These are phyloP conservation scores for Thomomys bottae DNA, from an alignment of 2,113 vertebrate genomes.

Conservation along the genomic window DNA sequence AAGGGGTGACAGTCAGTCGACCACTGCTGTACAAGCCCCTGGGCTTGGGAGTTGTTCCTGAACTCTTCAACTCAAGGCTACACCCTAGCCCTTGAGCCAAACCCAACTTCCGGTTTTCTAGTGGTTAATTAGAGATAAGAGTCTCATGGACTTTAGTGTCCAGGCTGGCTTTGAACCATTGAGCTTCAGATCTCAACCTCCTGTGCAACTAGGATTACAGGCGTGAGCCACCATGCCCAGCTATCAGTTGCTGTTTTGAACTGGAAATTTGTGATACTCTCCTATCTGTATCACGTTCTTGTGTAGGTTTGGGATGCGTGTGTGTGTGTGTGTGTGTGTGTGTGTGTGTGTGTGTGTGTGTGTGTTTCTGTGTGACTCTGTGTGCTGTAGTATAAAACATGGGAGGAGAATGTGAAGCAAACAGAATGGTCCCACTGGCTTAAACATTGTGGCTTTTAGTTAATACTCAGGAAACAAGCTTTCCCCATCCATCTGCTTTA, in stretches of 20 bases:
- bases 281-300: not conserved
- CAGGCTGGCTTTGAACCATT: too few species aligned
- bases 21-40: too few species aligned
- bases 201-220: too few species aligned
- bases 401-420: not conserved
- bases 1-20: not conserved
- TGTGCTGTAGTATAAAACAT: not conserved
- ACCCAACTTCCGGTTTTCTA: too few species aligned
- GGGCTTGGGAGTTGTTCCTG: too few species aligned
- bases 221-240: too few species aligned
- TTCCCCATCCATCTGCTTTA: slow-evolving; percentile 34
- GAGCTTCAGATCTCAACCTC: too few species aligned
- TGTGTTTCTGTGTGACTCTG: not conserved
- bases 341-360: not conserved
- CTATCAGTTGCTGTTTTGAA: not conserved
- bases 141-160: too few species aligned
- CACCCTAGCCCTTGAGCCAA: too few species aligned
- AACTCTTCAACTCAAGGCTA: too few species aligned
- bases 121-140: too few species aligned
- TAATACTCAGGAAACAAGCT: slow-evolving; percentile 18
- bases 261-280: not conserved
- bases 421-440: not conserved
- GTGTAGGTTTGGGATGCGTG: not conserved
- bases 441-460: not conserved
- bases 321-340: not conserved